phyloP scores from a whole-genome alignment of 1,140 invertebrate species.

The Platyscapa corneri region DNA sequence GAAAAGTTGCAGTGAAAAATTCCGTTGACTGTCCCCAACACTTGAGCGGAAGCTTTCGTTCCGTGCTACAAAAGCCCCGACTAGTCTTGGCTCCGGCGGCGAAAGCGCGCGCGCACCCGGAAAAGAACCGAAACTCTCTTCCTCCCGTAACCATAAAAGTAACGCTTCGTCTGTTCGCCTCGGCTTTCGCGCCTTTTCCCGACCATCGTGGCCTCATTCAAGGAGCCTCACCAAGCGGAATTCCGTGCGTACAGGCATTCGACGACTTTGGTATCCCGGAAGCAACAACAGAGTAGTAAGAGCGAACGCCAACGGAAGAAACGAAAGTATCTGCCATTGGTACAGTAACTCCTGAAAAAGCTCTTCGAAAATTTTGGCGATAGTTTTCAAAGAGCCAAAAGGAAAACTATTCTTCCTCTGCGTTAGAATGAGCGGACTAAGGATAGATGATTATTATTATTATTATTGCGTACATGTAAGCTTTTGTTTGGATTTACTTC shows the following conservation, averaged over 20 bases:
- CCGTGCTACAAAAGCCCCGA: not conserved
- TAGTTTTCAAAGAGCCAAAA: not conserved
- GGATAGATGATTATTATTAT: too few species aligned
- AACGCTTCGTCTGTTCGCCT: slow-evolving; percentile 46
- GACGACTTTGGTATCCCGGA: slow-evolving; percentile 7
- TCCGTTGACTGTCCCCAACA: not conserved
- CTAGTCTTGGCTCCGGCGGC: slow-evolving; percentile 28
- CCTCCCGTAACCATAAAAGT: slow-evolving; percentile 22
- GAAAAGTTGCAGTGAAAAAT: slow-evolving; percentile 23
- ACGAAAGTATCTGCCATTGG: slow-evolving; percentile 33
- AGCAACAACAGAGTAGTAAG: not conserved
- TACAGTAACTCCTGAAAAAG: not conserved
- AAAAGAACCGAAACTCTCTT: not conserved
- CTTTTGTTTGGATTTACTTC: slow-evolving; percentile 13
- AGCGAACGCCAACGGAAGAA: slow-evolving; percentile 10
- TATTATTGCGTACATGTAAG: slow-evolving; percentile 17
- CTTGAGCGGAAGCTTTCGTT: slow-evolving; percentile 11
- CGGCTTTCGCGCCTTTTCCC: slow-evolving; percentile 14
- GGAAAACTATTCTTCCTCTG: not conserved
- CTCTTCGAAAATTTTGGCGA: slow-evolving; percentile 6
- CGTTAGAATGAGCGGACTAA: not conserved
- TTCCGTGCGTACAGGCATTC: slow-evolving; percentile 13
- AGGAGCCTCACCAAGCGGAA: slow-evolving; percentile 36
- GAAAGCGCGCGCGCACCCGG: not conserved
- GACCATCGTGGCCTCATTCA: not conserved